phyloP scores from a whole-genome alignment of 2,888 invertebrate genomes.

The Dexiosoma caninum region DNA sequence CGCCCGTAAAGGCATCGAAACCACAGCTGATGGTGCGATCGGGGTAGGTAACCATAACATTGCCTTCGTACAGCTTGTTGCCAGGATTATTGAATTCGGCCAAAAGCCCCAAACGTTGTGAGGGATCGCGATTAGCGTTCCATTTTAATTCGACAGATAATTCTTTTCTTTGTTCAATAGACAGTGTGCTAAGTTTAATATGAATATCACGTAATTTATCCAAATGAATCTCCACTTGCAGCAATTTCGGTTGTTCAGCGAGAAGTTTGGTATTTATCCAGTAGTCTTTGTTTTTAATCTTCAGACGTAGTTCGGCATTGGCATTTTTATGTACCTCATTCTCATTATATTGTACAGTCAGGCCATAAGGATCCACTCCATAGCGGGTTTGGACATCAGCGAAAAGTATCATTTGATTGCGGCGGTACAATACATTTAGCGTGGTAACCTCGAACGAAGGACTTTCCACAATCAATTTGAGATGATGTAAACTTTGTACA shows the following conservation, averaged over 20 bases:
- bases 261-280: constrained; percentile 83
- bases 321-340: constrained; percentile 82
- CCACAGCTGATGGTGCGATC: constrained; percentile 85
- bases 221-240: constrained; percentile 85
- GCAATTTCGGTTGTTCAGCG: constrained; percentile 82
- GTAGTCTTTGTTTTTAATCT: constrained; percentile 84
- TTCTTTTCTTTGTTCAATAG: constrained; percentile 82
- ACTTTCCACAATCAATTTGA: constrained; percentile 85
- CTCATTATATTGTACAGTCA: constrained; percentile 82
- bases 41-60: constrained; percentile 85
- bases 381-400: constrained; percentile 82
- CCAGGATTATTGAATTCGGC: constrained; percentile 82
- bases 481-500: constrained; percentile 82
- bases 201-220: constrained; percentile 89
- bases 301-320: constrained; percentile 81
- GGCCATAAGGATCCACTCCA: constrained; percentile 83
- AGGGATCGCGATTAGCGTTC: constrained; percentile 91
- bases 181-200: constrained; percentile 82
- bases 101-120: constrained; percentile 79
- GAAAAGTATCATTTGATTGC: constrained; percentile 84
- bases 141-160: constrained; percentile 87
- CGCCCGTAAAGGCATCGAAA: constrained; percentile 79
- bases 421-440: constrained; percentile 82
- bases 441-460: constrained; percentile 85
- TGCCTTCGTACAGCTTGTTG: constrained; percentile 82